Evolutionary conservation across 2,113 vertebrate genomes (phyloP), one percentile per base, ranked within the genome.

Genomic region (Hiodon tergisus): DNA sequence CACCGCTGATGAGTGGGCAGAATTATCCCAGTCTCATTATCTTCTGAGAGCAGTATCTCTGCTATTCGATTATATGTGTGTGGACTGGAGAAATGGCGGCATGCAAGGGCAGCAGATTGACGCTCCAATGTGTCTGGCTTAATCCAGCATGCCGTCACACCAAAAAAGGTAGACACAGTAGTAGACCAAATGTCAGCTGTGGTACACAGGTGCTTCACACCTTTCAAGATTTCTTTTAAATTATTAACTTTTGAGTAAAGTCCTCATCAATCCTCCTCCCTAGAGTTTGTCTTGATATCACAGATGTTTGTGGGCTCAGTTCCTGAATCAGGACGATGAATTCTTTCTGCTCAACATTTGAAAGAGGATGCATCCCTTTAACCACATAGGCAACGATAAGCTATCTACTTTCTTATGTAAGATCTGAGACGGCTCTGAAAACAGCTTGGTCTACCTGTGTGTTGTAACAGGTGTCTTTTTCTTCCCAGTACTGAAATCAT

Each of bases 51-150:
- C 17, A 78, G 47, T 61, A 69, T 48, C 51, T 74, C 77, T n/a
- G 77, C 77, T 55, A 74, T 78, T 47, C 17, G 57, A 48, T 69
- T 53, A n/a, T 74, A 73, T 57, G n/a, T 78, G 65, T 78, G 76
- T 67, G 71, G 70, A 73, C 65, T 73, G 31, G 71, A 65, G 67
- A 78, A 78, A 68, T 69, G 63, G n/a, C 57, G n/a, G 71, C 71
- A 73, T 62, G 65, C 58, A 60, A 78, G 16, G 57, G 71, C 60
- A 14, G 47, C 58, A 47, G 71, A 78, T 66, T 69, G 55, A 58
- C 13, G 52, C 17, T 69, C 66, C 6, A 63, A 17, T 69, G 72
- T 54, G 50, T 65, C 59, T 60, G 55, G 13, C 5, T 69, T 59
- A 16, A 75, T 69, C 74, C 74, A 69, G 55, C 69, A 54, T 5